phyloP scores from a whole-genome alignment of 2,797 vertebrate species.

The Corythornis leucogaster region DNA sequence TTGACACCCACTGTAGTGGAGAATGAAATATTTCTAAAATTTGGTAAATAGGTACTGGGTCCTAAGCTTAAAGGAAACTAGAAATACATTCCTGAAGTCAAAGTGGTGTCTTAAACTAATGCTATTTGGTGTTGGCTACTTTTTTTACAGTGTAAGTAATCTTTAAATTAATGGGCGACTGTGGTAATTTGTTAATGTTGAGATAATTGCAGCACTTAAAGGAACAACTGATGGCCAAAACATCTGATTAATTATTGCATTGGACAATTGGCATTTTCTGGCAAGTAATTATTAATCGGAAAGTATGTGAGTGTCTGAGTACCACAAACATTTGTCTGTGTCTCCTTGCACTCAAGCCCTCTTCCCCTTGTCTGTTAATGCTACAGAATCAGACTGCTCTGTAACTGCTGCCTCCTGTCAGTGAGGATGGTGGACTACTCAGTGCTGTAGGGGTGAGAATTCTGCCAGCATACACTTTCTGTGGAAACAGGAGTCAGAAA shows the following conservation, averaged over 20 bases:
- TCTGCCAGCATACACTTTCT: background rate
- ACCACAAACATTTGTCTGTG: rapidly evolving
- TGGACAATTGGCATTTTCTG: background rate
- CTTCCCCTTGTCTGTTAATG: background rate
- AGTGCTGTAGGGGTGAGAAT: background rate
- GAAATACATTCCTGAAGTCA: background rate
- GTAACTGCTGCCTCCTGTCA: background rate
- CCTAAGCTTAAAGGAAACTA: background rate
- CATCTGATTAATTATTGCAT: rapidly evolving
- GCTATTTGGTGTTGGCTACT: background rate
- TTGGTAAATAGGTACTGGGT: background rate
- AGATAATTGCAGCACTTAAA: background rate
- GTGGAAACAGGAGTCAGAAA: background rate
- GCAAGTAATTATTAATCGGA: background rate
- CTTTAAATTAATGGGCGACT: background rate
- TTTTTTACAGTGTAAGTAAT: background rate
- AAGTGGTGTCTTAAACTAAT: background rate
- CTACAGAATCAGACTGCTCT: background rate
- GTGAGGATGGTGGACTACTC: background rate
- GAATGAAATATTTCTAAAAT: background rate
- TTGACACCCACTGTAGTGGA: rapidly evolving
- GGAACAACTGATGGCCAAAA: background rate
- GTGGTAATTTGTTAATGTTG: background rate
- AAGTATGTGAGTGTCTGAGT: background rate
- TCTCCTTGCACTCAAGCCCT: background rate